Base-by-base conservation (phyloP, 1,140 invertebrate genomes). In the Olivierus martensii region DNA sequence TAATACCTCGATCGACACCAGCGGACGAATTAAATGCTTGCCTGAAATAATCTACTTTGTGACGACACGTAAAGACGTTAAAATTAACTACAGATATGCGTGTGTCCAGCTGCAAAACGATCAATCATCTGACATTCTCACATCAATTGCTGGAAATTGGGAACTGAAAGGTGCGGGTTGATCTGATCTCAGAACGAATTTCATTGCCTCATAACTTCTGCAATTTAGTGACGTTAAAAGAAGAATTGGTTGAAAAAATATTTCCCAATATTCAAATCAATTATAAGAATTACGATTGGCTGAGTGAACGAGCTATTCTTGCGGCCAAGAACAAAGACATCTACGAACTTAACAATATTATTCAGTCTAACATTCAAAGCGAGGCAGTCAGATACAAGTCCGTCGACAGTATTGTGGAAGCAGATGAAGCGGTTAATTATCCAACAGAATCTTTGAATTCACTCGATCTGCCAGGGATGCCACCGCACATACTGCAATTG, bases 11-110 rank as follows among this genome's bases (percentile, higher is more conserved):
- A 61, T 65, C 61, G 54, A 73, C 68, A 14, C 51, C 57, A 46
- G 68, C 68, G 51, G 66, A 75, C 62, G 66, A 71, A 65, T 45
- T 73, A 22, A 69, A 70, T 59, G 59, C 52, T 45, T 67, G 60
- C 58, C 57, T 69, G 1, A 64, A 66, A 61, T 55, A 38, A 10
- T 63, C 61, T 15, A 37, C 19, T 49, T 44, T 70, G 21, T 68
- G 66, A 64, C 21, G 15, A 49, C 19, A 63, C 14, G 59, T 66
- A 41, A 46, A 51, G 7, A 50, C 14, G 28, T 19, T 60, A 1
- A 50, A 39, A 18, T 43, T 62, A 9, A 55, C 10, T 12, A 53
- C 18, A n/a, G 61, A 65, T 49, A 61, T 60, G 62, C 49, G 57
- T 42, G 52, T 50, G 22, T 46, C 52, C 5, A 21, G 44, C 17